Percentiles rank a stretch among this genome's conserved stretches.
Conservation (phyloP, 2,888 invertebrate species). For the Phyllotreta striolata region DNA sequence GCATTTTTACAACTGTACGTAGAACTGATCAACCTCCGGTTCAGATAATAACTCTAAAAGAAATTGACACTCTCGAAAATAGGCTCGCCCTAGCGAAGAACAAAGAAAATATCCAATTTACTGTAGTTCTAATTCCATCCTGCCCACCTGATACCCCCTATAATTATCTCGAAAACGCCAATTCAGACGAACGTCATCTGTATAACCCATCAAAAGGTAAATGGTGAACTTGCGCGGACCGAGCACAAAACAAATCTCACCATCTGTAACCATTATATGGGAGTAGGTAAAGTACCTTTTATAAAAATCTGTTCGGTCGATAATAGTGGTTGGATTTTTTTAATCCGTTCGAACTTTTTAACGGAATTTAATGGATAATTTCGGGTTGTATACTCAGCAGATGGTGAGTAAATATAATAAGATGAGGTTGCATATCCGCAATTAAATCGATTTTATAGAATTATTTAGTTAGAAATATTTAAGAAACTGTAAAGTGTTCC, state of each 20-base stretch:
- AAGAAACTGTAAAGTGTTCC: too few relatives aligned
- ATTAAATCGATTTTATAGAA: too few relatives aligned
- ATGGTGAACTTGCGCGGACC: constrained; percentile 5
- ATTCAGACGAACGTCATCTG: constrained; percentile 19
- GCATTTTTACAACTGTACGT: constrained; percentile 1
- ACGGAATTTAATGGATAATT: neutral
- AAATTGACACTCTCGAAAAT: constrained; percentile 15
- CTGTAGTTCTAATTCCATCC: constrained; percentile 23
- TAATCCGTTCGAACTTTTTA: constrained; percentile 3
- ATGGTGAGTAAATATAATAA: too few relatives aligned
- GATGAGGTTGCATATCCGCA: too few relatives aligned
- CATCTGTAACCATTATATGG: constrained; percentile 8
- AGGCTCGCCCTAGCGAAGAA: constrained; percentile 8
- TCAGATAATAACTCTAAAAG: constrained; percentile 1
- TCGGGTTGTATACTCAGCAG: neutral
- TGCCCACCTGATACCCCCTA: constrained; percentile 24
- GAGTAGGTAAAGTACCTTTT: constrained; percentile 2
- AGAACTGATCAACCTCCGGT: neutral
- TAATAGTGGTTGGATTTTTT: constrained; percentile 13
- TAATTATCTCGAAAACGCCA: constrained; percentile 24
- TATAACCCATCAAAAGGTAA: constrained; percentile 12
- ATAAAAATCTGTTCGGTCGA: constrained; percentile 3
- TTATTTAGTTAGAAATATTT: too few relatives aligned
- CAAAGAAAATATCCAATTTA: constrained; percentile 28
- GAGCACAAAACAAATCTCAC: constrained; percentile 11